Conservation (phyloP, 2,888 invertebrate species). For the Euclidia mi region DNA sequence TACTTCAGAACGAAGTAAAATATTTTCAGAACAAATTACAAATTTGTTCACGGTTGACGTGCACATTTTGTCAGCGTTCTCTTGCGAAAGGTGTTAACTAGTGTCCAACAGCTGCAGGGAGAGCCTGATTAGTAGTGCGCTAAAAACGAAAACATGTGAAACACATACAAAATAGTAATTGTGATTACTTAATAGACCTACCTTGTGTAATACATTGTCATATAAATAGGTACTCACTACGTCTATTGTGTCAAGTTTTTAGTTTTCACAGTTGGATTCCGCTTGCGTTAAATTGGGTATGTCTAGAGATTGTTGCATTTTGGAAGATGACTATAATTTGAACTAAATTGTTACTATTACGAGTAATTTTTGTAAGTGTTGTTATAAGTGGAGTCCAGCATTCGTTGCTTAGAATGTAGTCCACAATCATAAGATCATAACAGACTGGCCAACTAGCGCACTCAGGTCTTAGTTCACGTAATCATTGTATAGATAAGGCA, state of each 20-base stretch:
- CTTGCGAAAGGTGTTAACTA: conserved; percentile 75
- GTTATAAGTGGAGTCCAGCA: too few relatives aligned
- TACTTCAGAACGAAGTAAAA: background rate
- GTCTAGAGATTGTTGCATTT: too few relatives aligned
- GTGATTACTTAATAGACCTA: conserved; percentile 64
- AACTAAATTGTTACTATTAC: background rate
- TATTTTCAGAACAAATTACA: conserved; percentile 24
- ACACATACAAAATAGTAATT: conserved; percentile 68
- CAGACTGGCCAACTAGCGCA: too few relatives aligned
- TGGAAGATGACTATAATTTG: too few relatives aligned
- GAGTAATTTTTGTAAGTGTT: too few relatives aligned
- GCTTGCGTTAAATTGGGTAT: background rate
- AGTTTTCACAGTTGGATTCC: background rate
- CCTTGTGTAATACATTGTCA: conserved; percentile 36
- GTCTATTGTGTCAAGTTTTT: background rate
- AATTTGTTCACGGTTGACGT: conserved; percentile 18
- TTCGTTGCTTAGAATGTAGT: too few relatives aligned
- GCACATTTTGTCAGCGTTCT: conserved; percentile 41
- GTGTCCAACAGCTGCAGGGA: conserved; percentile 63
- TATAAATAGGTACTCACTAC: background rate
- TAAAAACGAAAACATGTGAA: conserved; percentile 88
- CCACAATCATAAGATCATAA: too few relatives aligned
- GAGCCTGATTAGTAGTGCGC: conserved; percentile 76
- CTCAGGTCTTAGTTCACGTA: too few relatives aligned
- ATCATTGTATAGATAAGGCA: too few relatives aligned